A percentile compares a stretch with the other conserved stretches of the same genome.
These are phyloP conservation scores for Aporophyla lueneburgensis DNA, from an alignment of 2,888 invertebrate species.

Conservation along the genomic window DNA sequence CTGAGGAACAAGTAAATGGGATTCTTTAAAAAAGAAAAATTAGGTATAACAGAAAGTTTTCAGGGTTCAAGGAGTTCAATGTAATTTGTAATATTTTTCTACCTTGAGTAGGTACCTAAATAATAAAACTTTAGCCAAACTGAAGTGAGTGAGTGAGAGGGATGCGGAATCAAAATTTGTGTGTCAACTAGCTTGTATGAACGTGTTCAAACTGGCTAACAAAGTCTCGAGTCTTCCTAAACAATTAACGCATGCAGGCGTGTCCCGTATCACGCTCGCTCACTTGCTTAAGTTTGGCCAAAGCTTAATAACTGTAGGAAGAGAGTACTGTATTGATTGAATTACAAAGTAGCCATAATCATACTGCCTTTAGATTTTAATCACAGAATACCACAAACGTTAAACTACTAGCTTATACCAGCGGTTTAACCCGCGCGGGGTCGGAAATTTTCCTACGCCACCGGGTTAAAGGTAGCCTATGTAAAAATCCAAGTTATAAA, in stretches of 20 bases:
- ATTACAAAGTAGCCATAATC: not conserved
- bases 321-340: not conserved
- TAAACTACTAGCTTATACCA: not conserved
- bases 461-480: too few species aligned
- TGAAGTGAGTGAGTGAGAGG: not conserved
- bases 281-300: not conserved
- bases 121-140: not conserved
- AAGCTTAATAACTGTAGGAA: not conserved
- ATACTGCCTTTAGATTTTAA: not conserved
- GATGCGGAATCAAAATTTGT: not conserved
- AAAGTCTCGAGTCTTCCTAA: not conserved
- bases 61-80: not conserved
- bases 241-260: not conserved
- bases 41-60: not conserved
- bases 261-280: not conserved
- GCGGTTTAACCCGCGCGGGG: too few species aligned
- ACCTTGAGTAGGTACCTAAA: not conserved
- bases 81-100: too few species aligned
- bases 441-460: too few species aligned
- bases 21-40: not conserved
- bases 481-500: too few species aligned
- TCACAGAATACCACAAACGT: not conserved
- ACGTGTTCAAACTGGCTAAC: too few species aligned
- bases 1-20: constrained; percentile 72
- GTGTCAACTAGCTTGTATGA: not conserved